Percentiles rank a stretch among this genome's conserved stretches.
Conservation (phyloP, 2,113 vertebrate genomes). For the Acrocephalus kingi region DNA sequence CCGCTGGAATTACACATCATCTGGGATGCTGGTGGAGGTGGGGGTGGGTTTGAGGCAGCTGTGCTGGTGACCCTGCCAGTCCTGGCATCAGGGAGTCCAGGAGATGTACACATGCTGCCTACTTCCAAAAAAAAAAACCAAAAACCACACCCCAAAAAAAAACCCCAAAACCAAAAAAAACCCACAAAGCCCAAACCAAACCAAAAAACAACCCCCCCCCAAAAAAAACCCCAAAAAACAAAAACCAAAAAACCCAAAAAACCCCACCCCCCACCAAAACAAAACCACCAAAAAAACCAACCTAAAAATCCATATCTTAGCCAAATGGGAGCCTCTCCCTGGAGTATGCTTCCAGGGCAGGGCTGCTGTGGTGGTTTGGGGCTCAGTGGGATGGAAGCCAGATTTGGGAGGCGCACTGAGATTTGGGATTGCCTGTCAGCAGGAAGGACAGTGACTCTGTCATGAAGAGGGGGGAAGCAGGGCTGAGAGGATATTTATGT, state of each 20-base stretch:
- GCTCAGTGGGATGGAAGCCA: fast-evolving
- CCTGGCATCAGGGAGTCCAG: neutral
- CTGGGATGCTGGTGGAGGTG: neutral
- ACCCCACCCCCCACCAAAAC: too few relatives aligned
- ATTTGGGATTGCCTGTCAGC: neutral
- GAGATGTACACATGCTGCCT: neutral
- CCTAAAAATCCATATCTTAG: neutral
- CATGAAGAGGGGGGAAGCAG: too few relatives aligned
- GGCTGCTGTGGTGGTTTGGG: fast-evolving
- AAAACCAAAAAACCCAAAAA: too few relatives aligned
- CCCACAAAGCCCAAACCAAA: too few relatives aligned
- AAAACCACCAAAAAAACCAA: neutral
- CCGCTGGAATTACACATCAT: neutral
- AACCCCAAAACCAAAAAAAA: too few relatives aligned
- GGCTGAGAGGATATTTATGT: neutral
- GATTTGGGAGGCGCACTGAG: neutral
- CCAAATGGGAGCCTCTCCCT: neutral
- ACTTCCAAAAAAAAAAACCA: neutral
- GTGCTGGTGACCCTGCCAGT: neutral
- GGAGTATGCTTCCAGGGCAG: neutral
- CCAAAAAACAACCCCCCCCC: too few relatives aligned
- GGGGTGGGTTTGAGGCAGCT: neutral
- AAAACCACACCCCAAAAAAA: too few relatives aligned
- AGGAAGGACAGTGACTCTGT: neutral
- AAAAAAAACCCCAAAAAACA: too few relatives aligned